Evolutionary conservation across 2,888 invertebrate species (phyloP), one percentile per base, ranked within the genome.

Genomic region (Hemaris fuciformis): DNA sequence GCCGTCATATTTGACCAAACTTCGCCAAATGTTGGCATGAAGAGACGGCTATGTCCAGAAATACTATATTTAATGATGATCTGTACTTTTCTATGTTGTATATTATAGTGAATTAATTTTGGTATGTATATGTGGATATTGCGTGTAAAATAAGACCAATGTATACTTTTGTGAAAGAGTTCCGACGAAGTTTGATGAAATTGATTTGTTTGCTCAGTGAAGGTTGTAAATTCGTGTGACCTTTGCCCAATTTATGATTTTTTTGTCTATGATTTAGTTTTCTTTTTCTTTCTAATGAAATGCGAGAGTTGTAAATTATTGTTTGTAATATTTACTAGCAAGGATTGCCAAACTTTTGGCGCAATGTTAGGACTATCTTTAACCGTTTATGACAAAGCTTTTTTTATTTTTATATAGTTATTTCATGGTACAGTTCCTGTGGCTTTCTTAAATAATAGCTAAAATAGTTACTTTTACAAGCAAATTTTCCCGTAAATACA

Each of bases 191-290:
- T 20, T 41, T 60, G 60, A 60, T 27, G 41, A 60, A 60, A 60
- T 76, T 70, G 63, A 70, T 84, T 87, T 77, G 70, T 87, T 89
- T 89, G 88, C 90, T 90, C 89, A 89, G 86, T 74, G 80, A 84
- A 82, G 90, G 89, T 90, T 89, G 90, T 90, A 84, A 79, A 76
- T 27, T 41, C 41, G n/a, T 60, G 48, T 53, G 25, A 38, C 60
- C 60, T 60, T 60, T 53, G 53, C 41, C 53, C 53, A 34, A 46
- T 53, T 31, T 10, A 31, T 31, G 53, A 27, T 18, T 27, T 53
- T 18, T 56, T 5, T 42, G 42, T 56, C 7, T 42, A 31, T 25
- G 5, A n/a, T 41, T 27, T 60, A 31, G 22, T 22, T 31, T n/a
- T 38, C 3, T 27, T 34, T 59, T 15, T 38, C 6, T 46, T 53